Evolutionary conservation across 2,113 vertebrate species (phyloP), one percentile per base, ranked within the genome.

Genomic region (Tenrec ecaudatus): DNA sequence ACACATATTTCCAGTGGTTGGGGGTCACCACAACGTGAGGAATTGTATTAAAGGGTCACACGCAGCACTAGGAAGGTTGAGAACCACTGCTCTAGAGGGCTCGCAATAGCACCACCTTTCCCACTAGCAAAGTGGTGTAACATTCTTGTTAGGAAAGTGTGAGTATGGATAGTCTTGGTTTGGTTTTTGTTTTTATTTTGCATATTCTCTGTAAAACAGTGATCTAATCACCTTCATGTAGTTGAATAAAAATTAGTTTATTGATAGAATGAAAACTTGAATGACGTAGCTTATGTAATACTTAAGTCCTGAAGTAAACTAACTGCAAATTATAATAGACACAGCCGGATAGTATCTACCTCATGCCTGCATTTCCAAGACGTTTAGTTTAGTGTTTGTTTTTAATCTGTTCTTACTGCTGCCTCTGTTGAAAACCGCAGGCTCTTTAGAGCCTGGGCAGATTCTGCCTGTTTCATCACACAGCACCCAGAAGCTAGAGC

Each of bases 181-280:
- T 95, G 76, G 31, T 78, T 60, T 86, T 91, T 91, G 12, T 92
- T 95, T 11, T 86, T 90, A 81, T 64, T 94, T 90, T 93, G 64
- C 20, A 36, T 84, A 76, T 89, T 81, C 17, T 88, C 38, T 86
- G 75, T 60, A 87, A 82, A 69, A 64, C 31, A 4, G 38, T 91
- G 25, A 87, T 82, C 12, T 93, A 58, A 69, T 31, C 60, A 75
- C 66, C 7, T 88, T 88, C 57, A 40, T 84, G 60, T 84, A 82
- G 78, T 94, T 92, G 27, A 94, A 83, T 36, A 85, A 79, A 94
- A 82, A 47, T 91, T 85, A 68, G 10, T 64, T 90, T 66, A 76
- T 58, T 86, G 80, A 82, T 84, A 89, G 83, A 91, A 22, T 92
- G 92, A 92, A 66, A 58, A 17, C 77, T 94, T 89, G 68, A 88